phyloP scores from a whole-genome alignment of 2,113 vertebrate genomes.

The Chroicocephalus ridibundus region DNA sequence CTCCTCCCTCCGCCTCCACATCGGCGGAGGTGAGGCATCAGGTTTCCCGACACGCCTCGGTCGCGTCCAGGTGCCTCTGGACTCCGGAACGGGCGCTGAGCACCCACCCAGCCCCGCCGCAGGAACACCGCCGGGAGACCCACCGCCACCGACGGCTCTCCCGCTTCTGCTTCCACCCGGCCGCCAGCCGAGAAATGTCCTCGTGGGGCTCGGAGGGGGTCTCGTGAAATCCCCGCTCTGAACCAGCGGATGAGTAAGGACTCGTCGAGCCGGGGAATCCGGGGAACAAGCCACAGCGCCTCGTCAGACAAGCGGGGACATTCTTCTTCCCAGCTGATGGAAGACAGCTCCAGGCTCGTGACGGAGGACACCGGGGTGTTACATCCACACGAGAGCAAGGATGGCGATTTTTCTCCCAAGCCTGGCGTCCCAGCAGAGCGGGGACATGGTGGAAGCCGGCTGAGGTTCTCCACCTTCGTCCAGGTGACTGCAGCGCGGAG shows the following conservation, averaged over 20 bases:
- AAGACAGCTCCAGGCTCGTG: not conserved
- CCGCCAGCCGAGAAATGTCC: not conserved
- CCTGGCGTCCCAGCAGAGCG: not conserved
- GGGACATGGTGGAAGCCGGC: not conserved
- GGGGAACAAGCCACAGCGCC: not conserved
- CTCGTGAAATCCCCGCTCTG: not conserved
- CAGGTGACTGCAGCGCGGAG: not conserved
- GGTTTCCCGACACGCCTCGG: slow-evolving; percentile 58
- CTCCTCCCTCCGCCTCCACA: slow-evolving; percentile 55
- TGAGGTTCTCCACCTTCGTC: not conserved
- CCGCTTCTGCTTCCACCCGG: not conserved
- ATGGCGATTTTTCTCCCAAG: not conserved
- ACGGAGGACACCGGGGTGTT: not conserved
- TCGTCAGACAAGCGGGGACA: not conserved
- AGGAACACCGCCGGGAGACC: not conserved
- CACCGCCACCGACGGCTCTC: not conserved
- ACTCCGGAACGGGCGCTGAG: not conserved
- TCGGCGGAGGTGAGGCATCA: slow-evolving; percentile 45
- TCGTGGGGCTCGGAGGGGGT: not conserved
- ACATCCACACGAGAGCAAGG: not conserved
- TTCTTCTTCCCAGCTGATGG: not conserved
- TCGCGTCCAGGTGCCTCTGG: not conserved
- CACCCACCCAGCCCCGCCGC: accelerated
- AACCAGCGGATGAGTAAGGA: slow-evolving; percentile 20
- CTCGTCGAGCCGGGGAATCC: not conserved